Conservation (phyloP, 2,113 vertebrate species). For the Nothoprocta pentlandii region DNA sequence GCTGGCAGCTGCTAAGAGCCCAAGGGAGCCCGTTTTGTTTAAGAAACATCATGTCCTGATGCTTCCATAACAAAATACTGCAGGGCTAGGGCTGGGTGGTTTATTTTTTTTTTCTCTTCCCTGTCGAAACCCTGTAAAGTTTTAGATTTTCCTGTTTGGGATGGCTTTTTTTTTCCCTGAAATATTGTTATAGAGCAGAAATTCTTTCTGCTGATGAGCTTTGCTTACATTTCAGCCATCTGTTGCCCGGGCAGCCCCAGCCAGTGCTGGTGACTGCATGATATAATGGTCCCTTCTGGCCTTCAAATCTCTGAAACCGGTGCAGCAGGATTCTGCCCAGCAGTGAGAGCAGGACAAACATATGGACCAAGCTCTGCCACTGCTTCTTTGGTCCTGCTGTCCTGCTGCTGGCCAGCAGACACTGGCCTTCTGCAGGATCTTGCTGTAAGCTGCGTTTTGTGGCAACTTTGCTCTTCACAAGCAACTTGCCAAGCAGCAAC, state of each 20-base stretch:
- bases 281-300: constrained; percentile 63
- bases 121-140: not conserved
- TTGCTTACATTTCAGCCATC: constrained; percentile 44
- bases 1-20: not conserved
- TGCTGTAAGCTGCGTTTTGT: not conserved
- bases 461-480: not conserved
- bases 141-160: not conserved
- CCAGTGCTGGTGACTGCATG: not conserved
- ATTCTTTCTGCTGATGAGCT: constrained; percentile 32
- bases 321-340: constrained; percentile 16
- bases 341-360: not conserved
- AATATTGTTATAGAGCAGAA: constrained; percentile 9
- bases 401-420: not conserved
- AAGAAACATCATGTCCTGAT: not conserved
- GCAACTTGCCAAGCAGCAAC: not conserved
- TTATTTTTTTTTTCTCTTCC: rapidly evolving
- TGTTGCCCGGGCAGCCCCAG: constrained; percentile 52
- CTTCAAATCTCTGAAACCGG: not conserved
- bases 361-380: not conserved
- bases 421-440: not conserved
- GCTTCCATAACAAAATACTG: constrained; percentile 22
- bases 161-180: not conserved
- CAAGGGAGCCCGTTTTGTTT: constrained; percentile 5
- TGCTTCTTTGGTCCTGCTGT: not conserved
- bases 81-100: not conserved